Base-by-base conservation (phyloP, 2,113 vertebrate genomes). In the Tragelaphus scriptus region DNA sequence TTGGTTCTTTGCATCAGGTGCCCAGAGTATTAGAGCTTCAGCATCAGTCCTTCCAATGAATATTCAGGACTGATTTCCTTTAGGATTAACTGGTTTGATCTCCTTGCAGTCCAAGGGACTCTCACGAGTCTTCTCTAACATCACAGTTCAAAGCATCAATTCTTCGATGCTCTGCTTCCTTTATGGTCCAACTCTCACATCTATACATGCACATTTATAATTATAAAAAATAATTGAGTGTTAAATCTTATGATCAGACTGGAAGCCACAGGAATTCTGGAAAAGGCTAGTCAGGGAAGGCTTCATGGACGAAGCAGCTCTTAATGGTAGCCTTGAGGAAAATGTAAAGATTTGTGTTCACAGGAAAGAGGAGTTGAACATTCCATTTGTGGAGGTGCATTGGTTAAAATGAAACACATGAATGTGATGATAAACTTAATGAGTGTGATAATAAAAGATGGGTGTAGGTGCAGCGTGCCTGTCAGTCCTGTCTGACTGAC, bases 111-210 rank as follows among this genome's bases (percentile, higher is more conserved):
- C 17, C 65, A 68, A 36, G 16, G 17, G 65, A 68, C 65, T 36
- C 65, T 36, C 65, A 68, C 21, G 65, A 68, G 32, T 68, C 32
- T 68, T 68, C 65, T 19, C 4, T 21, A 68, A 21, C 32, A 68
- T 9, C 16, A 11, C 17, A 36, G 8, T 68, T 68, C 32, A 68
- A 36, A 68, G 32, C 32, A 21, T 68, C 65, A 68, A 2, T 36
- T 36, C n/a, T 68, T 21, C 0, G 1, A 21, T 21, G 8, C 8
- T 68, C 65, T 2, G 2, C 65, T 36, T 8, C 19, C 32, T 36
- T 68, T 21, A 68, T 10, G 0, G 65, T 68, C 32, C n/a, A 36
- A 21, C 17, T 36, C 4, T 68, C 32, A 68, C 17, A 68, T 36
- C 65, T 8, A 21, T 11, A 68, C 32, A 21, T 68, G 2, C 49